Base-by-base conservation (phyloP, 2,888 invertebrate genomes). In the Ichneumoninae sp. region DNA sequence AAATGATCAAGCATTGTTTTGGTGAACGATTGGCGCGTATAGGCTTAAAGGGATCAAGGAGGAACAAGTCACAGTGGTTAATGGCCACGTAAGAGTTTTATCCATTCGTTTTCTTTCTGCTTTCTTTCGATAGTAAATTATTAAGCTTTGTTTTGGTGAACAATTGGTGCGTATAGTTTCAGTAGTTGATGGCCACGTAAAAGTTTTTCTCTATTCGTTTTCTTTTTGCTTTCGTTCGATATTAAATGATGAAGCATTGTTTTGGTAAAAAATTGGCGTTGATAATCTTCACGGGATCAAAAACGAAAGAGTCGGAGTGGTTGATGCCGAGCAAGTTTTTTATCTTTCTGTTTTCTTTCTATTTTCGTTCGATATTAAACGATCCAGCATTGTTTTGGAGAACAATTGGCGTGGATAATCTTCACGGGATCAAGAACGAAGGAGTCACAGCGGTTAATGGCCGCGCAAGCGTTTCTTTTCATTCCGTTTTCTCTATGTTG, bases 341-440 rank as follows among this genome's bases (percentile, higher is more conserved):
- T 33, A 5, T 33, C 33, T 5, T 5, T 33, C 33, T 5, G 30
- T 30, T 30, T 30, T 4, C 30, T 5, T 30, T 30, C 30, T 44
- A 69, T 60, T 40, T 57, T 60, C 47, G 77, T 77, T 54, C 22
- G 68, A 69, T 60, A 30, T 69, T 30, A 69, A 36, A 69, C 6
- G 33, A 33, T 5, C 0, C 7, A 33, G 33, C 33, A 6, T 33
- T 33, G 33, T 33, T 6, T 33, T 6, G 33, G 33, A 7, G 1
- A 33, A 57, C 8, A 19, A 10, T 26, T 10, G 1, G 10, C 57
- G 22, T 2, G 16, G 8, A 22, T 4, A 13, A 7, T 68, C 47
- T 47, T 68, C 26, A 47, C 47, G 54, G 54, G 54, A 70, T 69
- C 33, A 10, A 30, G n/a, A n/a, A 40, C 16, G 16, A 40, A 3